Evolutionary conservation across 2,113 vertebrate genomes (phyloP).

Genomic region (Larimichthys crocea): DNA sequence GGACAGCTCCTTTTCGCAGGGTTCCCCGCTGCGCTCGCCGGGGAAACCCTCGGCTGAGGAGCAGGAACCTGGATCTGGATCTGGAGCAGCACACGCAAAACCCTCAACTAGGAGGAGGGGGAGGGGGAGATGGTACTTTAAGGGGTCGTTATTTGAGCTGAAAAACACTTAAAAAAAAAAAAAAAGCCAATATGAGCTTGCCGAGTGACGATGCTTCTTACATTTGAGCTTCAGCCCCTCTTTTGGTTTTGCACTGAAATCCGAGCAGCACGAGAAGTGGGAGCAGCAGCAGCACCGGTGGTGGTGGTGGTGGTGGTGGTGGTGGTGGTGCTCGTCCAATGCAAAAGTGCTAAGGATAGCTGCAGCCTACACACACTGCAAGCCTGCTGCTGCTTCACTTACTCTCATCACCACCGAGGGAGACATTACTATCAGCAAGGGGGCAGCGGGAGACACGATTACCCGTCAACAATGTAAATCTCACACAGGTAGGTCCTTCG

Average conservation of each 20-base stretch:
- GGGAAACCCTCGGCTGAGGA: constrained; percentile 75
- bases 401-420: constrained; percentile 70
- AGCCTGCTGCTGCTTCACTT: constrained; percentile 67
- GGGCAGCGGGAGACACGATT: constrained; percentile 61
- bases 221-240: constrained; percentile 56
- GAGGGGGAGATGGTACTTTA: constrained; percentile 12
- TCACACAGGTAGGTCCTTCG: constrained; percentile 71
- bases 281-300: constrained; percentile 43
- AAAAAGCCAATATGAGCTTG: constrained; percentile 49
- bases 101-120: constrained; percentile 1
- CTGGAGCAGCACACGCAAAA: constrained; percentile 19
- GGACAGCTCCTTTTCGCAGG: constrained; percentile 77
- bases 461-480: constrained; percentile 73
- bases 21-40: constrained; percentile 77
- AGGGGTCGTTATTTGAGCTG: constrained; percentile 30
- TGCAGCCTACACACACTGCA: constrained; percentile 77
- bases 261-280: constrained; percentile 50
- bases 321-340: constrained; percentile 61
- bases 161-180: constrained; percentile 18
- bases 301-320: constrained; percentile 38
- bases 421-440: constrained; percentile 68
- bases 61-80: constrained; percentile 52
- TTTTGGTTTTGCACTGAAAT: constrained; percentile 65
- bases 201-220: constrained; percentile 69
- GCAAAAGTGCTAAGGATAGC: constrained; percentile 73